A percentile compares a stretch with the other conserved stretches of the same genome.
Evolutionary conservation across 2,888 invertebrate genomes (phyloP).

Genomic region (Rosalia funebris): DNA sequence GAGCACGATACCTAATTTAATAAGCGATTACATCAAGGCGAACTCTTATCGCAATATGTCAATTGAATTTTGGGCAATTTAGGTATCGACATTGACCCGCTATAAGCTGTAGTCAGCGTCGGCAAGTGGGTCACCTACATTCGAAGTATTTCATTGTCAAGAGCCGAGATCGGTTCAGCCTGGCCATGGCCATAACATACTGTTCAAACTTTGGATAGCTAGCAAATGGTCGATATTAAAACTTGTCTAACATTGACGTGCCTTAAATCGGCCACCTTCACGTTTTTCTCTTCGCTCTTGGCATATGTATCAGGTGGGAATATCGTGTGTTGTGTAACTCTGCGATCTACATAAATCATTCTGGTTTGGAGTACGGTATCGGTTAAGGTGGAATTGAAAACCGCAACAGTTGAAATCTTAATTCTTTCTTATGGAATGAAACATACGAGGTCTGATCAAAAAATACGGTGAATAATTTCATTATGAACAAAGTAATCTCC

Average conservation of each 20-base stretch:
- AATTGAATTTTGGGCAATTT: constrained; percentile 37
- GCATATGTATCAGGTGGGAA: neutral
- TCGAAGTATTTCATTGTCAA: constrained; percentile 54
- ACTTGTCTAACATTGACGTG: constrained; percentile 17
- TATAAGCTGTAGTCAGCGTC: constrained; percentile 37
- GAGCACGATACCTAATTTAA: neutral
- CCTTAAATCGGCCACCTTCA: constrained; percentile 18
- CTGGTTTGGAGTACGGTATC: no score
- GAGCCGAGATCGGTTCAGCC: constrained; percentile 44
- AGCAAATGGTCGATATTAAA: constrained; percentile 19
- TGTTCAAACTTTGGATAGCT: constrained; percentile 12
- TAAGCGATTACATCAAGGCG: constrained; percentile 3
- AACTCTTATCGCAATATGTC: constrained; percentile 12
- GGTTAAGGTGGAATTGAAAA: neutral
- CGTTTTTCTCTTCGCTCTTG: constrained; percentile 3
- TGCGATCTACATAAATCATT: neutral
- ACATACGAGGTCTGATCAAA: no score
- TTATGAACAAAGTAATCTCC: no score
- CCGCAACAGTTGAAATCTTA: neutral
- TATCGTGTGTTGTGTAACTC: neutral
- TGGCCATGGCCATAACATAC: constrained; percentile 48
- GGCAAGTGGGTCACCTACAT: constrained; percentile 53
- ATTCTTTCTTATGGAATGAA: no score
- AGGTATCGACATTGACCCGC: constrained; percentile 47
- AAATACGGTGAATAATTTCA: no score